These are phyloP conservation scores for Oxycera nigricornis DNA, from an alignment of 2,888 invertebrate species.

Conservation along the genomic window DNA sequence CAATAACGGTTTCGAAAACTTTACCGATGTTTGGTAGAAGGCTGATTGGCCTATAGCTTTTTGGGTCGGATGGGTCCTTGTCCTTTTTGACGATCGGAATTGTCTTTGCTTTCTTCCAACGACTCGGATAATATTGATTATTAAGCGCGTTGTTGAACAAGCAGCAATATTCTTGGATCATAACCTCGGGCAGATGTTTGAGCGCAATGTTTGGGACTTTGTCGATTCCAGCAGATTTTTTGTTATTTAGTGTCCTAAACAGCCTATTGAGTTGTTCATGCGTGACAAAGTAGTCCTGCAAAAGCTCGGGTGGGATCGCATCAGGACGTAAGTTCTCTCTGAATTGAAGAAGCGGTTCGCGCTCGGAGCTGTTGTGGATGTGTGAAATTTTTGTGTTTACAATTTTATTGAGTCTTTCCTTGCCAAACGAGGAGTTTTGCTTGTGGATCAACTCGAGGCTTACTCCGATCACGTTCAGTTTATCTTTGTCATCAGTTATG, in stretches of 20 bases:
- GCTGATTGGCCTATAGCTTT: conserved; percentile 49
- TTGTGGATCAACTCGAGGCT: not conserved
- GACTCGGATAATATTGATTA: not conserved
- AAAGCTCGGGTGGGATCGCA: not conserved
- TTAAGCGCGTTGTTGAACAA: not conserved
- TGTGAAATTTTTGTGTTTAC: not conserved
- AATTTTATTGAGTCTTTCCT: not conserved
- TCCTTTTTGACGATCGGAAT: not conserved
- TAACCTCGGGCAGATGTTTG: not conserved
- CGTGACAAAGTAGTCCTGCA: not conserved
- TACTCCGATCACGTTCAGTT: too few relatives aligned
- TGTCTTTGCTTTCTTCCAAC: not conserved
- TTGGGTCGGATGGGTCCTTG: conserved; percentile 40
- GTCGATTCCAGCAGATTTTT: not conserved
- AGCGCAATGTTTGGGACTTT: not conserved
- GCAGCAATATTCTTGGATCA: not conserved
- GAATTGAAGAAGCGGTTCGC: not conserved
- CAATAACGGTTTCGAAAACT: conserved; percentile 48
- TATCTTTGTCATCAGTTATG: not conserved
- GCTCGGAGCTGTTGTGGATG: not conserved
- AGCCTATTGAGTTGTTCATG: not conserved
- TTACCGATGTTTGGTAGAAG: conserved; percentile 50
- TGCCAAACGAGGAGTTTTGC: not conserved
- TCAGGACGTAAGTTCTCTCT: not conserved
- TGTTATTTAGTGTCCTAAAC: conserved; percentile 10